Percentiles rank a stretch among this genome's conserved stretches.
These are phyloP conservation scores for Eleginops maclovinus DNA, from an alignment of 2,113 vertebrate species.

Conservation along the genomic window DNA sequence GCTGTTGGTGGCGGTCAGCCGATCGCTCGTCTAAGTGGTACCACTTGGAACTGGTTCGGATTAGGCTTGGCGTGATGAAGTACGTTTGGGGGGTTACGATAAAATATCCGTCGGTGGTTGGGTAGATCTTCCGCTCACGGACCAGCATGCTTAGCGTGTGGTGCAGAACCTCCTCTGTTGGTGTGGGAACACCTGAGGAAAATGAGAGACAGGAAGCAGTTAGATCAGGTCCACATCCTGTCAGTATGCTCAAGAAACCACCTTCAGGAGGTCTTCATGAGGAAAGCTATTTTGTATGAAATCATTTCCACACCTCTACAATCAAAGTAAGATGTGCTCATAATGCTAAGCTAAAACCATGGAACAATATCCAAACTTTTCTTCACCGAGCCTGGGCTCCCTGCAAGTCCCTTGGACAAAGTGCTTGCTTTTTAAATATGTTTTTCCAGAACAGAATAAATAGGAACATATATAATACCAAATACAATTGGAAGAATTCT, in stretches of 20 bases:
- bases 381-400: background rate
- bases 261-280: background rate
- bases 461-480: background rate
- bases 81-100: conserved; percentile 99
- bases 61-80: conserved; percentile 97
- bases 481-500: background rate
- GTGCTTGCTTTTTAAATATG: too few species aligned
- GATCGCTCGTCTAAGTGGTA: conserved; percentile 98
- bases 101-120: conserved; percentile 96
- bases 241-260: background rate
- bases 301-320: background rate
- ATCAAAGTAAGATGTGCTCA: background rate
- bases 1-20: conserved; percentile 90
- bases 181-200: conserved; percentile 93
- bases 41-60: conserved; percentile 99
- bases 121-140: conserved; percentile 97
- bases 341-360: background rate
- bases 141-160: conserved; percentile 97
- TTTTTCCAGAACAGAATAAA: background rate
- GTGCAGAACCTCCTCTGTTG: conserved; percentile 95
- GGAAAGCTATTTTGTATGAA: background rate
- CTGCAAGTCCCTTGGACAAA: background rate
- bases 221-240: background rate
- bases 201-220: conserved; percentile 32
- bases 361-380: background rate